These are phyloP conservation scores for Australoheros scitulus DNA, from an alignment of 2,113 vertebrate species.

Conservation along the genomic window DNA sequence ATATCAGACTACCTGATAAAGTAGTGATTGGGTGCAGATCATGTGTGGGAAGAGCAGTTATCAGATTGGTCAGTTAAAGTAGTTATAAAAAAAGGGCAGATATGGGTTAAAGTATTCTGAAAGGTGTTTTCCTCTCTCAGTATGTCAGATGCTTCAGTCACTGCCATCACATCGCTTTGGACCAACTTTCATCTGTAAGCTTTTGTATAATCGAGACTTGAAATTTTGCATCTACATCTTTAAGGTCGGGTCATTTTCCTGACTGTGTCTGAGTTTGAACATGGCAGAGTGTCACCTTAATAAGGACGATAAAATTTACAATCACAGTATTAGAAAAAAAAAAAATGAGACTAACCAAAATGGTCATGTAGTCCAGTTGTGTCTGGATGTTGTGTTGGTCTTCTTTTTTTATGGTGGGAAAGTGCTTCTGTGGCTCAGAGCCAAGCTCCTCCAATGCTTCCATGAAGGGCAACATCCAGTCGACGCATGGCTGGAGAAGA, in stretches of 20 bases:
- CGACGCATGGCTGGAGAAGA: constrained; percentile 81
- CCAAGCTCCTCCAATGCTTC: constrained; percentile 69
- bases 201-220: too few relatives aligned
- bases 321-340: background rate
- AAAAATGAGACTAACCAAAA: constrained; percentile 81
- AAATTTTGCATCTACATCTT: too few relatives aligned
- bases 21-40: background rate
- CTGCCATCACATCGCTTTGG: background rate
- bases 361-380: constrained; percentile 85
- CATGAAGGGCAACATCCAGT: constrained; percentile 88
- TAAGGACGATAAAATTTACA: background rate
- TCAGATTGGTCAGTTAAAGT: background rate
- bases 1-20: background rate
- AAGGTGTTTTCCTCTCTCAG: background rate
- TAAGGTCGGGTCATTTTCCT: background rate
- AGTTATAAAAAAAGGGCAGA: too few relatives aligned
- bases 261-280: background rate
- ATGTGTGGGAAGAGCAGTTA: background rate
- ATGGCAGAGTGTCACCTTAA: background rate
- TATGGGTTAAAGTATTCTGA: too few relatives aligned
- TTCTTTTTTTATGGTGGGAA: constrained; percentile 82
- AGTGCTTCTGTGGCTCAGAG: constrained; percentile 80
- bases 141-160: background rate
- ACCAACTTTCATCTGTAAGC: background rate
- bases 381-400: constrained; percentile 91